Evolutionary conservation across 2,113 vertebrate species (phyloP), one percentile per base, ranked within the genome.

Genomic region (Todiramphus chloris): DNA sequence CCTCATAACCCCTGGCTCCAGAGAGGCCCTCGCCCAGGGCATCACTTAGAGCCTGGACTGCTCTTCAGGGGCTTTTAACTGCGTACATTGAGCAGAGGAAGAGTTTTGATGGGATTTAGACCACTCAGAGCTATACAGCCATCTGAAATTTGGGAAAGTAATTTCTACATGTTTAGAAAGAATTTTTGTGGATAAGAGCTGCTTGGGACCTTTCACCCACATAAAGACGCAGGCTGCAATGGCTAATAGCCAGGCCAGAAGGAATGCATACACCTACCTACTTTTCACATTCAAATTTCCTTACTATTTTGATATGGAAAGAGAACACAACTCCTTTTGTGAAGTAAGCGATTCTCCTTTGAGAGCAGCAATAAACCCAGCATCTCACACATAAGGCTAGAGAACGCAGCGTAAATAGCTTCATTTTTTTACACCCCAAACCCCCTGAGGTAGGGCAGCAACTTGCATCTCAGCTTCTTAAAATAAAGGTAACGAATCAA

Each of bases 321-420:
- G 46, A 83, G 18, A 89, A 73, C 8, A 53, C 13, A 86, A 83
- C 80, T 73, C 37, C 63, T 94, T 86, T 55, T 39, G 43, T 39
- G 58, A 66, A 83, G 44, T 46, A 62, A 93, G 78, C 79, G 88
- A 75, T 74, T 77, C 72, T 93, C 90, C 70, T 93, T 80, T 43
- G 87, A 85, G 93, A 95, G 87, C 82, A 77, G 85, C 83, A 93
- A 79, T 62, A 87, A 94, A 95, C 64, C 3, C 74, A 91, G 53
- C 14, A 60, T 76, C 81, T 91, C 53, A 25, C 48, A 62, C 11
- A 43, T 48, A 72, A 74, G 51, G 70, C 60, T 39, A 86, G 51
- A 67, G 79, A 83, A 90, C 30, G 79, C 55, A 88, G 75, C 50
- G 46, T 11, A 70, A 91, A 95, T 13, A 92, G 92, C 87, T 90